Evolutionary conservation across 2,888 invertebrate genomes (phyloP).

Genomic region (Eupithecia vulgata): DNA sequence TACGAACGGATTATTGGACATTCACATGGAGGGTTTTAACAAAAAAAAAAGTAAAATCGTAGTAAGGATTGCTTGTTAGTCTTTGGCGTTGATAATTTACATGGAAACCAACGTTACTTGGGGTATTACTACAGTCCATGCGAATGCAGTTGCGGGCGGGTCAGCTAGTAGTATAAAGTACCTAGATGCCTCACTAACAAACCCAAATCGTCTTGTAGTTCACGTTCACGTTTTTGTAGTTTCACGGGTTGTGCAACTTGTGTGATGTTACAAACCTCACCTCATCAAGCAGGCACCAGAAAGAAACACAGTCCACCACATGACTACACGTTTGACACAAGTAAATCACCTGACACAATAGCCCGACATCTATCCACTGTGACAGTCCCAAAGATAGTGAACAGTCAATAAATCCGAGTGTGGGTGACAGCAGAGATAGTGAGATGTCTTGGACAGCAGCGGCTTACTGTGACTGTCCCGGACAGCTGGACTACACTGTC

Average conservation of each 20-base stretch:
- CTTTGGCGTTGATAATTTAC: too few relatives aligned
- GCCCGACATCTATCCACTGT: constrained; percentile 11
- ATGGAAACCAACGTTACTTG: too few relatives aligned
- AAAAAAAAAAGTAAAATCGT: too few relatives aligned
- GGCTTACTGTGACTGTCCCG: constrained; percentile 8
- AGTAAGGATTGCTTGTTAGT: too few relatives aligned
- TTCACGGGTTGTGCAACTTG: background rate
- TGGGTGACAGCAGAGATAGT: constrained; percentile 30
- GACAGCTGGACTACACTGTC: background rate
- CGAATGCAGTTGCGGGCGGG: too few relatives aligned
- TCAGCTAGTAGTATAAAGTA: too few relatives aligned
- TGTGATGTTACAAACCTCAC: background rate
- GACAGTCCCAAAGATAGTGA: constrained; percentile 24
- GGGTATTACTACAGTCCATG: too few relatives aligned
- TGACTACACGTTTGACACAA: background rate
- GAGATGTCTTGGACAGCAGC: constrained; percentile 27
- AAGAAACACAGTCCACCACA: background rate
- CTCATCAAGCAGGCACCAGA: background rate
- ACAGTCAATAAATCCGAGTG: constrained; percentile 37
- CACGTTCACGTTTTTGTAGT: too few relatives aligned
- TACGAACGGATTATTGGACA: too few relatives aligned
- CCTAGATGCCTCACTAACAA: background rate
- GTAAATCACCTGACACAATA: constrained; percentile 11
- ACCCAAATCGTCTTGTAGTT: background rate
- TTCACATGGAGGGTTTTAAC: too few relatives aligned